phyloP scores from a whole-genome alignment of 2,797 vertebrate species.

The Bucorvus abyssinicus region DNA sequence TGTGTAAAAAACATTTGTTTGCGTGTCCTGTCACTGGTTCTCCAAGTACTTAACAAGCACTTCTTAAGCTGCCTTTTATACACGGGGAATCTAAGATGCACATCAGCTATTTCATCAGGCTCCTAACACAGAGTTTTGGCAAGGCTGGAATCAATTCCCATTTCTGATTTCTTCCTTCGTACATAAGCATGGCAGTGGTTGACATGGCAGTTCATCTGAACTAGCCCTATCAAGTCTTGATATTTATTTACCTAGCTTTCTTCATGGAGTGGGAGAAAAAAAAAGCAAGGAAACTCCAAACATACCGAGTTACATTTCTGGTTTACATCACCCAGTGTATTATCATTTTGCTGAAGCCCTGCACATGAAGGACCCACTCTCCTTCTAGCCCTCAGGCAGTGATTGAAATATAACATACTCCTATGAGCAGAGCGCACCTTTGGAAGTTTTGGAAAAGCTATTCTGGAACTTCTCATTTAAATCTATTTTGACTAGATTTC shows the following conservation, averaged over 20 bases:
- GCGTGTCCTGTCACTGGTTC: neutral
- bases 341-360: conserved; percentile 14
- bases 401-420: neutral
- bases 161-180: neutral
- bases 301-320: conserved; percentile 15
- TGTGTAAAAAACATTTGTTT: neutral
- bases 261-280: neutral
- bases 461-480: conserved; percentile 25
- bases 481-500: conserved; percentile 1
- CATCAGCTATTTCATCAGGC: neutral
- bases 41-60: neutral
- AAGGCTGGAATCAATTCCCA: neutral
- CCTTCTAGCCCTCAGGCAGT: neutral
- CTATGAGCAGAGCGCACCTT: neutral
- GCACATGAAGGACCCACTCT: neutral
- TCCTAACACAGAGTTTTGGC: neutral
- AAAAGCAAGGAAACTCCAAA: neutral
- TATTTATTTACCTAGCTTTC: neutral
- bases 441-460: neutral
- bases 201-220: neutral
- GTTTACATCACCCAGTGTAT: conserved; percentile 12
- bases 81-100: neutral
- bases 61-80: neutral
- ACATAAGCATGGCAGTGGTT: neutral
- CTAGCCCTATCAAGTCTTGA: neutral